Percentiles rank a stretch among this genome's conserved stretches.
Evolutionary conservation across 1,140 invertebrate genomes (phyloP).

Genomic region (Drosophila obscura): DNA sequence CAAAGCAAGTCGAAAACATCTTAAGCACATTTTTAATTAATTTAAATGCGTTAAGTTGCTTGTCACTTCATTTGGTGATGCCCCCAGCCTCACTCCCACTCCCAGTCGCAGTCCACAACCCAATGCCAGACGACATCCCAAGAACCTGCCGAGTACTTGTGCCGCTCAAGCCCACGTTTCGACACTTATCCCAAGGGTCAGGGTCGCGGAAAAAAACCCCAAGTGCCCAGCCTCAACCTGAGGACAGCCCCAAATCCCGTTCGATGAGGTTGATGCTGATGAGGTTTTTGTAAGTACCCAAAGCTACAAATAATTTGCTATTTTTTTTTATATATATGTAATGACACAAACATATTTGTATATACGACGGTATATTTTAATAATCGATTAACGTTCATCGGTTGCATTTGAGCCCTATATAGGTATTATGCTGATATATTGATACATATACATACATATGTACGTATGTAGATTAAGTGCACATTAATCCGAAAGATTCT

Average conservation of each 20-base stretch:
- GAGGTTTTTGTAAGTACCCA: background rate
- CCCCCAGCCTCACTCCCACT: conserved; percentile 47
- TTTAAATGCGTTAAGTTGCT: conserved; percentile 82
- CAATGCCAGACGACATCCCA: conserved; percentile 7
- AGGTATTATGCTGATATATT: too few relatives aligned
- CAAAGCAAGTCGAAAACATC: conserved; percentile 74
- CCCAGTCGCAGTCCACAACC: conserved; percentile 1
- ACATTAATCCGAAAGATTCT: too few relatives aligned
- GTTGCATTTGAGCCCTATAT: too few relatives aligned
- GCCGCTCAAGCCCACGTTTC: conserved; percentile 43
- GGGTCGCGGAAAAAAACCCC: conserved; percentile 21
- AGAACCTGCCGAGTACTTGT: conserved; percentile 11
- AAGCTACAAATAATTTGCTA: conserved; percentile 5
- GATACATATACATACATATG: too few relatives aligned
- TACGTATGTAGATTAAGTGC: too few relatives aligned
- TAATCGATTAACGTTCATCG: too few relatives aligned
- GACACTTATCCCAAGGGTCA: conserved; percentile 23
- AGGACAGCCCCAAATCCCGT: background rate
- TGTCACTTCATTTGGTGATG: conserved; percentile 78
- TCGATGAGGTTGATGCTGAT: conserved; percentile 4
- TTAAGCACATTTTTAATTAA: conserved; percentile 82
- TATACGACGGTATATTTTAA: too few relatives aligned
- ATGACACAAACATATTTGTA: too few relatives aligned
- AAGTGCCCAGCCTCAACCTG: background rate
- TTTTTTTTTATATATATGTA: too few relatives aligned